Conservation (phyloP, 2,113 vertebrate species). For the Actenoides hombroni region DNA sequence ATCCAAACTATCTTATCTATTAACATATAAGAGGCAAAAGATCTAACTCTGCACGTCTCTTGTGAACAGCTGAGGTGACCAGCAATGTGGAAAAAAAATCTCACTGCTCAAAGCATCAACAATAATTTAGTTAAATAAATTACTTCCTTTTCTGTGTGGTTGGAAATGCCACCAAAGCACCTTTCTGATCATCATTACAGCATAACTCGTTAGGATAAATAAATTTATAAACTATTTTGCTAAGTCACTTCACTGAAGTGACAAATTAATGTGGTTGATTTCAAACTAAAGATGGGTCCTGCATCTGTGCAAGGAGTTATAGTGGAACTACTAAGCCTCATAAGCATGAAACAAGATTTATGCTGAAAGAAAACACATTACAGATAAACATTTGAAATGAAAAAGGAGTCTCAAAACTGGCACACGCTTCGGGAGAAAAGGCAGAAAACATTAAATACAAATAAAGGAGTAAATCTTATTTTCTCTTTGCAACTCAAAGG, state of each 20-base stretch:
- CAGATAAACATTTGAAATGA: conserved; percentile 8
- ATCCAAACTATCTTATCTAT: background rate
- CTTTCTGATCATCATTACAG: background rate
- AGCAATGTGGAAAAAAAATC: background rate
- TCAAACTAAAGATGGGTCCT: background rate
- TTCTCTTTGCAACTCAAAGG: background rate
- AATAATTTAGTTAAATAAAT: background rate
- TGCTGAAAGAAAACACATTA: conserved; percentile 16
- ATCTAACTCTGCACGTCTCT: background rate
- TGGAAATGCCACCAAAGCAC: background rate
- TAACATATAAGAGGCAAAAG: background rate
- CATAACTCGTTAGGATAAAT: background rate
- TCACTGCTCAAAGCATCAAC: background rate
- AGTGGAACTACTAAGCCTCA: background rate
- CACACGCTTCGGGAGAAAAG: background rate
- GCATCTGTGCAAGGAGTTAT: background rate
- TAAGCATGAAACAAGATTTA: conserved; percentile 22
- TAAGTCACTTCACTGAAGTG: background rate
- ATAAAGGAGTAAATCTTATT: conserved; percentile 22
- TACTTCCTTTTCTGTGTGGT: background rate
- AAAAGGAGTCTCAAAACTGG: background rate
- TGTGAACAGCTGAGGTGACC: background rate
- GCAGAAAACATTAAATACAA: conserved; percentile 6
- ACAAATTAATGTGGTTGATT: background rate
- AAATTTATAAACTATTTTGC: background rate